Percentiles rank a stretch among this genome's conserved stretches.
These are phyloP conservation scores for Mactra quadrangularis DNA, from an alignment of 1,140 invertebrate genomes.

Conservation along the genomic window DNA sequence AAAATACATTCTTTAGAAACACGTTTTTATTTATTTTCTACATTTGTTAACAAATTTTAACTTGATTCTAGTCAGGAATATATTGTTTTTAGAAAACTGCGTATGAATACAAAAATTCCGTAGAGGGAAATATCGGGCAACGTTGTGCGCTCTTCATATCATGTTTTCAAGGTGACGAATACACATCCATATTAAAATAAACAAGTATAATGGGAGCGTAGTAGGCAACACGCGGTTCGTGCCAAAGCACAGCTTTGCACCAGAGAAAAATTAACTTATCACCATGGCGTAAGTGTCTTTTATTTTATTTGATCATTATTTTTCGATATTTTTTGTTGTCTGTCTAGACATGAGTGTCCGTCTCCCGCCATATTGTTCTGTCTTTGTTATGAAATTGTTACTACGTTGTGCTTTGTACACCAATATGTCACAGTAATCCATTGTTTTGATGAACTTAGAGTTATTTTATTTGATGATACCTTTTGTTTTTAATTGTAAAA, in stretches of 20 bases:
- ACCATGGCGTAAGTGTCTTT: conserved; percentile 56
- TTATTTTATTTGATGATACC: too few species aligned
- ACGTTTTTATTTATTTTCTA: too few species aligned
- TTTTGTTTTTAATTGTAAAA: too few species aligned
- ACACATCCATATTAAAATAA: not conserved
- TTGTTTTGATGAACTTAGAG: too few species aligned
- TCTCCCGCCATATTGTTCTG: conserved; percentile 24
- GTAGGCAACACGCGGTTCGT: conserved; percentile 3
- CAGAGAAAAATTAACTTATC: conserved; percentile 29
- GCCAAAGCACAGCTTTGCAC: conserved; percentile 59
- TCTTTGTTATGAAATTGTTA: too few species aligned
- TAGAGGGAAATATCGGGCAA: not conserved
- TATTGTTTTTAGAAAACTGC: not conserved
- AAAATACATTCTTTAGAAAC: too few species aligned
- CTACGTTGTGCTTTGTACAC: too few species aligned
- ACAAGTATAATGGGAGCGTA: conserved; percentile 28
- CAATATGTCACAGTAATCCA: too few species aligned
- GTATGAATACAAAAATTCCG: not conserved
- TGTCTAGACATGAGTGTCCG: too few species aligned
- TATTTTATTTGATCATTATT: not conserved
- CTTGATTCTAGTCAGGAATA: too few species aligned
- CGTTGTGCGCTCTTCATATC: conserved; percentile 14
- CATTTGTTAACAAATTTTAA: too few species aligned
- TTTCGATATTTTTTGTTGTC: too few species aligned
- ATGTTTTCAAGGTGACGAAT: conserved; percentile 22